Base-by-base conservation (phyloP, 37 sponge, comb jelly and placozoan genomes). In the Spongilla lacustris region DNA sequence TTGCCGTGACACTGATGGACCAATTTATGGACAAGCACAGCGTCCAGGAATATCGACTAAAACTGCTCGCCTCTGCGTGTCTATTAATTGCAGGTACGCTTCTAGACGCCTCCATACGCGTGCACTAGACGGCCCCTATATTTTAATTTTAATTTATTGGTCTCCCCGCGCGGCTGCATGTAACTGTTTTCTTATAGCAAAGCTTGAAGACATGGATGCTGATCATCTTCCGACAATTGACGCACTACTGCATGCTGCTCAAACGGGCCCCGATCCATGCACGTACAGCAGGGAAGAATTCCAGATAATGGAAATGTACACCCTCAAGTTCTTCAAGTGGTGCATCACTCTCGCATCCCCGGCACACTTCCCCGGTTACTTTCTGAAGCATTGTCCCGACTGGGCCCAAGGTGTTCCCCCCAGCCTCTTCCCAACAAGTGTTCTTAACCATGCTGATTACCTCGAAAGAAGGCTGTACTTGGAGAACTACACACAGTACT, bases 21-120 rank as follows among this genome's bases (percentile, higher is more conserved):
- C 89, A 86, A 79, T 94, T 94, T 84, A 94, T 94, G 95, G 95
- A 94, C 67, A 88, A 85, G 70, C 91, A 94, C 78, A 83, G 73
- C 50, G 85, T 94, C 3, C 86, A 83, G 79, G 87, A 91, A 35
- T 82, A 81, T 26, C 82, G 88, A 35, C 77, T 94, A 31, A 91
- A 90, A 68, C 84, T 94, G 26, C 83, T 90, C 25, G 78, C 87
- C 4, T 89, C 91, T 26, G 73, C 89, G 28, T 86, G 89, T 67
- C 91, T 94, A 14, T 89, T 88, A 17, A 69, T 94, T 50, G 91
- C 95, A 69, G 89, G 86, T 89, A 37, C 41, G 81, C 46, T n/a
- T 23, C 28, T n/a, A n/a, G n/a, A n/a, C n/a, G n/a, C n/a, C n/a
- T n/a, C n/a, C n/a, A n/a, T n/a, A n/a, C n/a, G n/a, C n/a, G n/a